A percentile compares a stretch with the other conserved stretches of the same genome.
phyloP scores from a whole-genome alignment of 2,113 vertebrate species.

The Raja brachyura region DNA sequence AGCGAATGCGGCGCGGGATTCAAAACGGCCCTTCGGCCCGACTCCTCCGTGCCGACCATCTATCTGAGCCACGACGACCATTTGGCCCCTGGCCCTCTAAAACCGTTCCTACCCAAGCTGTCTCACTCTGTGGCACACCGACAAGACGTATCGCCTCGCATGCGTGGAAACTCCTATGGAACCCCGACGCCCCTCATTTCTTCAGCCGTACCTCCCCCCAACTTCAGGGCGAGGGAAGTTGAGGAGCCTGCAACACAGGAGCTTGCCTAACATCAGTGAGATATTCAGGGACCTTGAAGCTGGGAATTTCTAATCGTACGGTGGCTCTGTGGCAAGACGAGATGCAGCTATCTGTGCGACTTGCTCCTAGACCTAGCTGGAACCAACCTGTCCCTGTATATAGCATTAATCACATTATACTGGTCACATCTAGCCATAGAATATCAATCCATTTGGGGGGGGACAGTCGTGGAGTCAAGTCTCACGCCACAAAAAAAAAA shows the following conservation, averaged over 20 bases:
- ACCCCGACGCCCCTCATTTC: not conserved
- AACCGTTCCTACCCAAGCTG: too few relatives aligned
- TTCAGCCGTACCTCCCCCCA: not conserved
- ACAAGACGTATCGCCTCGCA: conserved; percentile 20
- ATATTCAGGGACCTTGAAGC: not conserved
- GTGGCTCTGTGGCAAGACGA: not conserved
- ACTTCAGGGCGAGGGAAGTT: not conserved
- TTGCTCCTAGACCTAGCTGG: not conserved
- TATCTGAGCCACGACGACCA: too few relatives aligned
- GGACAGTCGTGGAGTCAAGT: too few relatives aligned
- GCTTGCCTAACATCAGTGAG: not conserved
- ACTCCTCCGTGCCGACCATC: too few relatives aligned
- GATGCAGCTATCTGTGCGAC: not conserved
- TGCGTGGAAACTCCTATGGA: conserved; percentile 15
- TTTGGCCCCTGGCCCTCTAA: too few relatives aligned
- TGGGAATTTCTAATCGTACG: not conserved
- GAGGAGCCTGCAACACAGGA: not conserved
- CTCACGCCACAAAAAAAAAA: too few relatives aligned
- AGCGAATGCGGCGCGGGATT: too few relatives aligned
- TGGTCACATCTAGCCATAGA: not conserved
- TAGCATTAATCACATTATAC: not conserved
- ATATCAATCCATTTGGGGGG: not conserved
- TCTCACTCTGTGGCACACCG: not conserved
- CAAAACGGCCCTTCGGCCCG: too few relatives aligned
- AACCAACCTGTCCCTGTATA: not conserved